Conservation (phyloP, 2,113 vertebrate genomes). For the Coptodon rendalli region DNA sequence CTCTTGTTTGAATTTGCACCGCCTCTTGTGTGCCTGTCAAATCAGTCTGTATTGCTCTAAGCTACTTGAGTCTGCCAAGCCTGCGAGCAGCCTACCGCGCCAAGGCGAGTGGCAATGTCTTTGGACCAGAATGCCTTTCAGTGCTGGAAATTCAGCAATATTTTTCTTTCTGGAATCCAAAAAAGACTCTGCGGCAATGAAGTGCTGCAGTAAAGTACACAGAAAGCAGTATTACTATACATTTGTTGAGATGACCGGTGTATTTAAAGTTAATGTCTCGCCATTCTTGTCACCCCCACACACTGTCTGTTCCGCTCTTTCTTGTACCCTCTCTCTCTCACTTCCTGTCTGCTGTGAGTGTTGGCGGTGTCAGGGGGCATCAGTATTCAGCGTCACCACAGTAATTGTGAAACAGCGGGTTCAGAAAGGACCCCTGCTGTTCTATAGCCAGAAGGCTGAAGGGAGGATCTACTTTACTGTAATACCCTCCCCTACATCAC, state of each 20-base stretch:
- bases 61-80: not conserved
- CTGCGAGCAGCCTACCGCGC: not conserved
- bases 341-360: constrained; percentile 18
- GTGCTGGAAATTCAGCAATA: not conserved
- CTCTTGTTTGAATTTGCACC: not conserved
- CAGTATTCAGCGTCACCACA: constrained; percentile 42
- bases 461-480: constrained; percentile 10
- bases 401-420: constrained; percentile 51
- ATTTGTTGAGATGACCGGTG: not conserved
- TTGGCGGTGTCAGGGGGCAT: constrained; percentile 31
- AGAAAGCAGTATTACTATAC: not conserved
- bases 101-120: not conserved
- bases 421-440: constrained; percentile 22
- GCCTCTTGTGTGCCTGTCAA: not conserved
- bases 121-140: not conserved
- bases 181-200: not conserved
- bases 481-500: constrained; percentile 1
- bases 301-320: not conserved
- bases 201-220: not conserved
- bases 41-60: not conserved
- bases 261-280: constrained; percentile 9
- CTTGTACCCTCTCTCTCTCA: not conserved
- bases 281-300: not conserved
- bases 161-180: not conserved
- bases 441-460: constrained; percentile 26